A percentile compares a stretch with the other conserved stretches of the same genome.
Conservation (phyloP, 1,140 invertebrate species). For the Heliconius congener region DNA sequence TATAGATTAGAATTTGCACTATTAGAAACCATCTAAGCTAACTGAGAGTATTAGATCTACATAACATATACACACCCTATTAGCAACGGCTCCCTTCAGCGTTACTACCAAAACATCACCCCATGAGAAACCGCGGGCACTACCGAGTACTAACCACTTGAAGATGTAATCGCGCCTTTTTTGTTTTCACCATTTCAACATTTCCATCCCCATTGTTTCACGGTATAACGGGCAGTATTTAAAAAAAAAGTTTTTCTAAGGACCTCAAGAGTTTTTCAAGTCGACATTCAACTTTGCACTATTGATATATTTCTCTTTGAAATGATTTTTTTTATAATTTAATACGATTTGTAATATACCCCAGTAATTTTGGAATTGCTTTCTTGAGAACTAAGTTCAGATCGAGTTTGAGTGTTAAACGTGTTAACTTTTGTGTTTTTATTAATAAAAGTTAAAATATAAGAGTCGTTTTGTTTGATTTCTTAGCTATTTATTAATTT, state of each 20-base stretch:
- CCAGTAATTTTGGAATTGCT: constrained; percentile 34
- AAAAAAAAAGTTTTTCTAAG: constrained; percentile 38
- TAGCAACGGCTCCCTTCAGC: constrained; percentile 64
- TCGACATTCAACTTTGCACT: constrained; percentile 50
- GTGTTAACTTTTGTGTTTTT: constrained; percentile 22
- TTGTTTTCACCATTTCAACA: constrained; percentile 61
- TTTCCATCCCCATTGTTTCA: constrained; percentile 59
- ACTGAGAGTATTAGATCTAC: not conserved
- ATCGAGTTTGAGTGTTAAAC: not conserved
- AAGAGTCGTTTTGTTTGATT: not conserved
- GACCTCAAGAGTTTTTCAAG: constrained; percentile 51
- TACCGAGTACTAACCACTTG: constrained; percentile 52
- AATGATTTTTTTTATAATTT: constrained; percentile 40
- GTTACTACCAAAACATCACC: constrained; percentile 71
- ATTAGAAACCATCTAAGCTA: too few species aligned
- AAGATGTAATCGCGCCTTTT: constrained; percentile 77
- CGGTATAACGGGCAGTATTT: constrained; percentile 55
- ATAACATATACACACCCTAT: constrained; percentile 37
- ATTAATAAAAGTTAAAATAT: constrained; percentile 4
- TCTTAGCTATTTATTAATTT: not conserved
- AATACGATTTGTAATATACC: constrained; percentile 42
- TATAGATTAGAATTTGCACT: too few species aligned
- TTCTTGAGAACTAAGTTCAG: constrained; percentile 27
- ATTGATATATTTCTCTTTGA: constrained; percentile 45
- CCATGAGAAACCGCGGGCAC: constrained; percentile 69